These are phyloP conservation scores for Metopia argyrocephala DNA, from an alignment of 2,888 invertebrate genomes.

Conservation along the genomic window DNA sequence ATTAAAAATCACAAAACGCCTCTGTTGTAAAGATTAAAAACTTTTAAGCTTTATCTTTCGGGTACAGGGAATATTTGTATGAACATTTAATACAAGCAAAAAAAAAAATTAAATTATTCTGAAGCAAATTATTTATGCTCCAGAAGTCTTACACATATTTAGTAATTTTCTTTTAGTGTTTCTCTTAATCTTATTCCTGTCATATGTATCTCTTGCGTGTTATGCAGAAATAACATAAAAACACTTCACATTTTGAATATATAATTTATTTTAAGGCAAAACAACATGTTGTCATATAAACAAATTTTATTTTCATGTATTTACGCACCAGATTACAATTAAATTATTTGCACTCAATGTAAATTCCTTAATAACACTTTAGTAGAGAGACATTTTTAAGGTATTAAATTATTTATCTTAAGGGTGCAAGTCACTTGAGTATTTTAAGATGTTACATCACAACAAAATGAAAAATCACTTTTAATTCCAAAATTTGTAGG, in stretches of 20 bases:
- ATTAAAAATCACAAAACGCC: no score
- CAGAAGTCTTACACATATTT: constrained; percentile 21
- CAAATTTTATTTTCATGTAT: constrained; percentile 6
- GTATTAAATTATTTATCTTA: no score
- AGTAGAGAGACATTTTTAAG: background rate
- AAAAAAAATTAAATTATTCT: constrained; percentile 23
- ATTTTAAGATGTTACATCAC: no score
- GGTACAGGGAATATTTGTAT: constrained; percentile 5
- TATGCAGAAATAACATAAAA: background rate
- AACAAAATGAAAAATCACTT: no score
- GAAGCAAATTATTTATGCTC: constrained; percentile 12
- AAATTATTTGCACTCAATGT: background rate
- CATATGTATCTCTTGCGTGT: background rate
- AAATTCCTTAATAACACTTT: background rate
- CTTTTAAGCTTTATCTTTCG: background rate
- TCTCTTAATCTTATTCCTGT: background rate
- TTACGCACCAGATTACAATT: background rate
- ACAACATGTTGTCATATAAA: background rate
- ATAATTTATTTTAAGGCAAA: background rate
- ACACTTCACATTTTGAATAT: background rate
- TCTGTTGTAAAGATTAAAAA: no score
- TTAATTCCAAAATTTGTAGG: no score
- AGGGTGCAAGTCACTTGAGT: no score
- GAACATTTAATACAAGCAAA: background rate
- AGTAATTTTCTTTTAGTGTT: background rate